phyloP scores from a whole-genome alignment of 2,888 invertebrate genomes.

The Calameuta filiformis region DNA sequence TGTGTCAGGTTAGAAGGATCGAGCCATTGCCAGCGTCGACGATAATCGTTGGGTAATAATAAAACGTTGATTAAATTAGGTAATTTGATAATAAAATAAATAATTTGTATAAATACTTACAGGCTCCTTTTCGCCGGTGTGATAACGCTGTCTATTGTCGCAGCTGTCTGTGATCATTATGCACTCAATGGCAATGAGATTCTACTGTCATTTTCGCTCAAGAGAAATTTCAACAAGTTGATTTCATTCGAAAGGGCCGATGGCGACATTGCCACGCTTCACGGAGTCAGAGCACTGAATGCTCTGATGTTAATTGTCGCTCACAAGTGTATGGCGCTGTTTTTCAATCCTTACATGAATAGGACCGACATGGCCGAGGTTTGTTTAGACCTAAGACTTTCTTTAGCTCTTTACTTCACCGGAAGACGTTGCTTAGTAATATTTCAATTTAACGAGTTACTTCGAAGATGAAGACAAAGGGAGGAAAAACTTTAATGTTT shows the following conservation, averaged over 20 bases:
- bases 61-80: not conserved
- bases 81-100: not conserved
- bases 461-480: not conserved
- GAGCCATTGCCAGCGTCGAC: slow-evolving; percentile 65
- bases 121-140: slow-evolving; percentile 68
- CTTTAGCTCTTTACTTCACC: not conserved
- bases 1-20: slow-evolving; percentile 70
- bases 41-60: slow-evolving; percentile 68
- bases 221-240: slow-evolving; percentile 70
- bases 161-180: slow-evolving; percentile 61
- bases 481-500: not conserved
- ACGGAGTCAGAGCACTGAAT: slow-evolving; percentile 76
- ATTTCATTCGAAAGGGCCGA: slow-evolving; percentile 67
- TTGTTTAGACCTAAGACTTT: slow-evolving; percentile 27
- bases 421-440: not conserved
- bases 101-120: slow-evolving; percentile 18
- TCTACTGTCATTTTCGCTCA: slow-evolving; percentile 73
- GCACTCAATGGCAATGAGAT: slow-evolving; percentile 60
- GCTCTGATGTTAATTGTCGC: slow-evolving; percentile 73
- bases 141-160: slow-evolving; percentile 60
- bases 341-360: slow-evolving; percentile 76
- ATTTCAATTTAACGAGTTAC: not conserved
- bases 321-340: slow-evolving; percentile 79
- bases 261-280: slow-evolving; percentile 73
- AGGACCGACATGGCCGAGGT: slow-evolving; percentile 76